These are phyloP conservation scores for Leptocoma aspasia DNA, from an alignment of 2,113 vertebrate genomes.

Conservation along the genomic window DNA sequence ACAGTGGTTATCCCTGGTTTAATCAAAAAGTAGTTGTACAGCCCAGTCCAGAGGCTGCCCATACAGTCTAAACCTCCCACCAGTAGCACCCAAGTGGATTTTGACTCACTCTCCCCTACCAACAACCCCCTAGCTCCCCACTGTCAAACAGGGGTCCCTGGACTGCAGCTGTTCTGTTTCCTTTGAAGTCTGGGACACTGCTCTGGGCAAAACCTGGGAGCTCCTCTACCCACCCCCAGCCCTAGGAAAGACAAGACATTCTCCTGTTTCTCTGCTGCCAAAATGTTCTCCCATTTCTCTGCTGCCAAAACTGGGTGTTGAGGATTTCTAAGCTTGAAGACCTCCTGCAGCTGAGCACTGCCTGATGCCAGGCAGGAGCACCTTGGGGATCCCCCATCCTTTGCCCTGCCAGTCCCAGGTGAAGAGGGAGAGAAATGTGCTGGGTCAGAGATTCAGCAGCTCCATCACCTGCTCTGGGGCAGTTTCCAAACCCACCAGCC, in stretches of 20 bases:
- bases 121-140: fast-evolving
- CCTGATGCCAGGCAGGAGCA: not conserved
- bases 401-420: fast-evolving
- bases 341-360: not conserved
- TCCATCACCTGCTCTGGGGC: not conserved
- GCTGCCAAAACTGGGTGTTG: not conserved
- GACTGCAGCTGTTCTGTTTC: not conserved
- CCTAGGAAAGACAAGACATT: not conserved
- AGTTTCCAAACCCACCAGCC: not conserved
- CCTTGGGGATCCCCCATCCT: too few relatives aligned
- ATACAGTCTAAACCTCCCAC: too few relatives aligned
- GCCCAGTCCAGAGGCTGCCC: not conserved
- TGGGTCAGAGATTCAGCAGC: fast-evolving
- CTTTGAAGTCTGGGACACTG: not conserved
- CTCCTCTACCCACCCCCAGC: not conserved
- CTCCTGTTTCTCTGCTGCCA: not conserved
- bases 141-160: not conserved
- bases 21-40: not conserved
- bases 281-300: not conserved
- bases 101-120: fast-evolving
- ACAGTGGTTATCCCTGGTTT: not conserved
- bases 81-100: not conserved
- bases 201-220: not conserved
- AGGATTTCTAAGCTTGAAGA: not conserved
- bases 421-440: not conserved